phyloP scores from a whole-genome alignment of 2,797 vertebrate genomes.

The Acanthiza pusilla region DNA sequence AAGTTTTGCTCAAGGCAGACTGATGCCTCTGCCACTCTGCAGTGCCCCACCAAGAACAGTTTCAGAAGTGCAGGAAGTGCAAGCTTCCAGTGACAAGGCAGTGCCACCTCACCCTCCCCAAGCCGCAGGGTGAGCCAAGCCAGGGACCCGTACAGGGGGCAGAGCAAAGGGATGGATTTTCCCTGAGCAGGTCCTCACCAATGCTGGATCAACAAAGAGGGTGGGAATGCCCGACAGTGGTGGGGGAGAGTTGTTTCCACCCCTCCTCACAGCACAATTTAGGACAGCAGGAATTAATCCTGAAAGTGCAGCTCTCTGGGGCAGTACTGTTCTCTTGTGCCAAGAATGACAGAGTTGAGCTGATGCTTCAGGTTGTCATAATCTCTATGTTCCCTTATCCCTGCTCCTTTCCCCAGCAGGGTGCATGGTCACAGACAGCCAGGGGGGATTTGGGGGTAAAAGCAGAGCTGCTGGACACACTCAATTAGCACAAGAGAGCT shows the following conservation, averaged over 20 bases:
- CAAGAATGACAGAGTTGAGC: background rate
- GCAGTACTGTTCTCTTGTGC: background rate
- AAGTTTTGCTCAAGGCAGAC: background rate
- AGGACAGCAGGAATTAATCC: background rate
- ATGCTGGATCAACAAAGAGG: background rate
- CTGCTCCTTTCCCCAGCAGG: background rate
- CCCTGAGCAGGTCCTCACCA: background rate
- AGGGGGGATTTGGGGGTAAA: background rate
- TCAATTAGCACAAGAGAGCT: background rate
- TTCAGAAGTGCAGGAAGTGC: background rate
- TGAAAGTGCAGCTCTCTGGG: background rate
- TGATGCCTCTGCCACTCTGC: background rate
- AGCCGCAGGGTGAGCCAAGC: accelerated
- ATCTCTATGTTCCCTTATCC: background rate
- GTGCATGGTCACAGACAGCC: background rate
- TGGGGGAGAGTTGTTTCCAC: background rate
- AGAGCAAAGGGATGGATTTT: background rate
- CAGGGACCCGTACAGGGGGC: accelerated
- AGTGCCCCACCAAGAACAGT: background rate
- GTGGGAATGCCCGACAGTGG: background rate
- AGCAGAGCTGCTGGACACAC: background rate
- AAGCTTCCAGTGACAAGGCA: background rate
- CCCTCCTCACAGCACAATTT: background rate
- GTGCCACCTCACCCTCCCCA: too few species aligned
- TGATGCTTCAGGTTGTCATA: background rate